These are phyloP conservation scores for Daubentonia madagascariensis DNA, from an alignment of 2,113 vertebrate genomes.

Conservation along the genomic window DNA sequence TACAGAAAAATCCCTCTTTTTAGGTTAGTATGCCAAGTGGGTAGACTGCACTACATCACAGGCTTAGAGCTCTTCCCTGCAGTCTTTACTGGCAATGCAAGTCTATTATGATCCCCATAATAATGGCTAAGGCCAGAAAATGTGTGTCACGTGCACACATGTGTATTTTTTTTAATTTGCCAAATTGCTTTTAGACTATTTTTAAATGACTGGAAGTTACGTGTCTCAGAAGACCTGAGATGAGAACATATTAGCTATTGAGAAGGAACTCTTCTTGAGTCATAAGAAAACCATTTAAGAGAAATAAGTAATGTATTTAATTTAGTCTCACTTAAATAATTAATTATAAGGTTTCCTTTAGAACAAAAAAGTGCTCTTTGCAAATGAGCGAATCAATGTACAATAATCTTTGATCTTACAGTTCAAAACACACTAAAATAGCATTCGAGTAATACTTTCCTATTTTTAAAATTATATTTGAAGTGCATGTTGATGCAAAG, in stretches of 20 bases:
- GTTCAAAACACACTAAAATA: neutral
- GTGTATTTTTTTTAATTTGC: neutral
- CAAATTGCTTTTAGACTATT: neutral
- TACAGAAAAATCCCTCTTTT: neutral
- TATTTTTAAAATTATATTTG: neutral
- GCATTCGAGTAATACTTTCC: neutral
- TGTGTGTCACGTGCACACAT: no score
- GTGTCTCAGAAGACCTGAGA: neutral
- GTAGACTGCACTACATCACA: neutral
- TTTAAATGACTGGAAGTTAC: neutral
- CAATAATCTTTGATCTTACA: neutral
- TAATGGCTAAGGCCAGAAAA: neutral
- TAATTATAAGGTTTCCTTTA: neutral
- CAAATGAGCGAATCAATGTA: neutral
- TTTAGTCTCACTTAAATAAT: constrained; percentile 14
- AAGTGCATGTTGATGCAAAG: neutral
- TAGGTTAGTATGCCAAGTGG: neutral
- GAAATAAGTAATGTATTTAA: neutral
- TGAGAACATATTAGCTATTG: neutral
- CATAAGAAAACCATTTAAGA: neutral
- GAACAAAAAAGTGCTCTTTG: neutral
- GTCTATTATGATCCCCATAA: neutral
- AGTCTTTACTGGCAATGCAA: neutral
- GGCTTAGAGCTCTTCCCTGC: neutral
- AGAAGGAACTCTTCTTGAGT: neutral